phyloP scores from a whole-genome alignment of 2,888 invertebrate genomes.

The Cheilosia variabilis region DNA sequence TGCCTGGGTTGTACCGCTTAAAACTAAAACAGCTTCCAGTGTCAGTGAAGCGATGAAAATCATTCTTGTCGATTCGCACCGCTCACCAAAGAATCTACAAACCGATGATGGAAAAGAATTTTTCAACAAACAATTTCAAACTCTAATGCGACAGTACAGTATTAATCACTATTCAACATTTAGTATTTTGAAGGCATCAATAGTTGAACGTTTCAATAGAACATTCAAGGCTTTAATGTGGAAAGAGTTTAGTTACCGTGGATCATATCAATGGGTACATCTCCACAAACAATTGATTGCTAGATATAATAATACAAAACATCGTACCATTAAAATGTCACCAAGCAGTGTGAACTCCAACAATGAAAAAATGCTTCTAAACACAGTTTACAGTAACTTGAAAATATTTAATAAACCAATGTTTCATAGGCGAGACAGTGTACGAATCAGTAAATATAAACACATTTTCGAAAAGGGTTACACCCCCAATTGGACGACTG shows the following conservation, averaged over 20 bases:
- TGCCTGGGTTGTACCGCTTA: too few relatives aligned
- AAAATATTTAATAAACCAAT: conserved; percentile 10
- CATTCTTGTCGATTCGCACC: too few relatives aligned
- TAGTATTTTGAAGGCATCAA: too few relatives aligned
- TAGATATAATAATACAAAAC: conserved; percentile 24
- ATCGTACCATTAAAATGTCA: neutral
- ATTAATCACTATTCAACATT: too few relatives aligned
- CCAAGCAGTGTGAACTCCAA: conserved; percentile 1
- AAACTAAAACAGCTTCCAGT: too few relatives aligned
- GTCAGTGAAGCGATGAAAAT: too few relatives aligned
- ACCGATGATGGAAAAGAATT: too few relatives aligned
- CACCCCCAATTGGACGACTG: conserved; percentile 67
- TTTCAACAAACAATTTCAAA: too few relatives aligned
- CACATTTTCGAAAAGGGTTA: conserved; percentile 50
- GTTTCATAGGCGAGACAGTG: conserved; percentile 14
- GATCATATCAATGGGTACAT: too few relatives aligned
- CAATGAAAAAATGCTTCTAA: conserved; percentile 4
- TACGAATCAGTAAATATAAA: conserved; percentile 49
- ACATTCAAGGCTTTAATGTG: neutral
- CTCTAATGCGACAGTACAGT: too few relatives aligned
- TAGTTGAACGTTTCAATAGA: too few relatives aligned
- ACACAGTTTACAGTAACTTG: neutral
- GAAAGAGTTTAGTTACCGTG: conserved; percentile 10
- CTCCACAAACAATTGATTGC: neutral
- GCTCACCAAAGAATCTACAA: too few relatives aligned